phyloP scores from a whole-genome alignment of 2,888 invertebrate species.

The Agrochola macilenta region DNA sequence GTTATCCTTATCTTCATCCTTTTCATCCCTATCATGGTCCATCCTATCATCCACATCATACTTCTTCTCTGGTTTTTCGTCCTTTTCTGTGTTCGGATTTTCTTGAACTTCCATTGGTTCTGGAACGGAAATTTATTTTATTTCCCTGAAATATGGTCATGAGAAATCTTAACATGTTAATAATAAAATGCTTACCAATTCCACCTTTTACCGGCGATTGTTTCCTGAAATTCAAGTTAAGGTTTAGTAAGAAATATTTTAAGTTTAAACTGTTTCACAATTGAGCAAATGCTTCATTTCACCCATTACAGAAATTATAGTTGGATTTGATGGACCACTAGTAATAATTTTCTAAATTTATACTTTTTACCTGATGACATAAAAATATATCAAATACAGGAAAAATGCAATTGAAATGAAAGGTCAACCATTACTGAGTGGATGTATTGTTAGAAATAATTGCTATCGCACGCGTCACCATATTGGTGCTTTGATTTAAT shows the following conservation, averaged over 20 bases:
- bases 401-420: conserved; percentile 32
- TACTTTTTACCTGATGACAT: not conserved
- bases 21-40: conserved; percentile 64
- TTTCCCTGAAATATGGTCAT: not conserved
- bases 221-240: conserved; percentile 44
- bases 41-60: conserved; percentile 53
- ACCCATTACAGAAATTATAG: not conserved
- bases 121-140: conserved; percentile 30
- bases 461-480: conserved; percentile 1
- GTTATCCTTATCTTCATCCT: conserved; percentile 29
- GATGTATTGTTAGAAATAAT: conserved; percentile 19
- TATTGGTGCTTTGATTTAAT: conserved; percentile 9
- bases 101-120: conserved; percentile 73
- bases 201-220: conserved; percentile 49
- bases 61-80: conserved; percentile 51
- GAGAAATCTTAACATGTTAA: not conserved
- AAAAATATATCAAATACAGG: conserved; percentile 26
- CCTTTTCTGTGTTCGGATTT: conserved; percentile 17
- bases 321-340: not conserved
- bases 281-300: not conserved
- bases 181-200: conserved; percentile 61
- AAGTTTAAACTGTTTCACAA: not conserved
- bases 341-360: not conserved
- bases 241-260: not conserved
- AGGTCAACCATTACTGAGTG: conserved; percentile 2